Evolutionary conservation across 2,888 invertebrate species (phyloP).

Genomic region (Apamea epomidion): DNA sequence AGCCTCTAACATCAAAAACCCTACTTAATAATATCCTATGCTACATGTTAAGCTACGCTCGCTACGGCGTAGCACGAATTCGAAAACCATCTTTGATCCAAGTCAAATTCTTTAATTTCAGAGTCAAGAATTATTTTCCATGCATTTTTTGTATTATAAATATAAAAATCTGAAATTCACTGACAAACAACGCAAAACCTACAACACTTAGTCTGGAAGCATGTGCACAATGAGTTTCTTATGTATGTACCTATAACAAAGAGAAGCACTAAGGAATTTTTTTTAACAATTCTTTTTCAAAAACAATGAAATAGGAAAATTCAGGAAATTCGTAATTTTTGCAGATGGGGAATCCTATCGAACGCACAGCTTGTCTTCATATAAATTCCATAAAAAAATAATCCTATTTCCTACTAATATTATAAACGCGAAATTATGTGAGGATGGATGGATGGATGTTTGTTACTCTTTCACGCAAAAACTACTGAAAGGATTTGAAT

Average conservation of each 20-base stretch:
- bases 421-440: too few relatives aligned
- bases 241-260: not conserved
- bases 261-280: not conserved
- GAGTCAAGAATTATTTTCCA: not conserved
- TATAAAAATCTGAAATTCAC: not conserved
- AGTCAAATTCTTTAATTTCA: not conserved
- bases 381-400: not conserved
- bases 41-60: not conserved
- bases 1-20: not conserved
- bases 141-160: not conserved
- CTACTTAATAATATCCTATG: not conserved
- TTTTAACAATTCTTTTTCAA: not conserved
- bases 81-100: not conserved
- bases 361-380: not conserved
- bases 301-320: too few relatives aligned
- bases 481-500: too few relatives aligned
- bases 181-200: not conserved
- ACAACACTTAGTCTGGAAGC: not conserved
- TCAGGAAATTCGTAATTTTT: not conserved
- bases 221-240: not conserved
- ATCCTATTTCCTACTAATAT: too few relatives aligned
- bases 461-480: too few relatives aligned
- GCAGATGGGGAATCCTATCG: not conserved
- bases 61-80: constrained; percentile 23
- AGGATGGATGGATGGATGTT: too few relatives aligned